A percentile compares a stretch with the other conserved stretches of the same genome.
Conservation (phyloP, 2,113 vertebrate genomes). For the Xiphophorus hellerii region DNA sequence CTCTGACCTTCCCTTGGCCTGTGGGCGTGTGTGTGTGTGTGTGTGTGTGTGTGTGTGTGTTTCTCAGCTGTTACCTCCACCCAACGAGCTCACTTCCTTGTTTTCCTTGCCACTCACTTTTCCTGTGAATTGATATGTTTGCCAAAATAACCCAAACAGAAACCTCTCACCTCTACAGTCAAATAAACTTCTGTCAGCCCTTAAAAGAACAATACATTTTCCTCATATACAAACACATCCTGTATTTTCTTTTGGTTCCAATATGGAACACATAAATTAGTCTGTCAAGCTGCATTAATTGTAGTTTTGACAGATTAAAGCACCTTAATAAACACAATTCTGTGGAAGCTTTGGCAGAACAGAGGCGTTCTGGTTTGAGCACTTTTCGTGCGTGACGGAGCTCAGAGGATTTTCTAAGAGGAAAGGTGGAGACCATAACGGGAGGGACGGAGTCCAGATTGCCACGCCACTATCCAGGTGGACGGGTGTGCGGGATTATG, state of each 20-base stretch:
- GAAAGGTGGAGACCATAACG: constrained; percentile 43
- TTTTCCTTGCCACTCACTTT: constrained; percentile 64
- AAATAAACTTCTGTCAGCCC: constrained; percentile 63
- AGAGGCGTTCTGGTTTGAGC: constrained; percentile 1
- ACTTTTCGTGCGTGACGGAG: constrained; percentile 1
- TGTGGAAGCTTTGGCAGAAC: not conserved
- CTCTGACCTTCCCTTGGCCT: constrained; percentile 61
- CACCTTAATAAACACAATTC: not conserved
- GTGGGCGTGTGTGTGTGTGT: constrained; percentile 11
- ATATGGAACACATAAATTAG: not conserved
- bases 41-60: constrained; percentile 11
- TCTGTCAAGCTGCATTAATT: not conserved
- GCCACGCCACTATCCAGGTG: constrained; percentile 45
- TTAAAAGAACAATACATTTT: constrained; percentile 65
- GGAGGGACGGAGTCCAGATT: constrained; percentile 56
- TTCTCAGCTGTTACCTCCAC: constrained; percentile 46
- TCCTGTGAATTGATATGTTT: constrained; percentile 69
- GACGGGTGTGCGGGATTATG: constrained; percentile 66
- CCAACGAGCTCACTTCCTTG: constrained; percentile 70
- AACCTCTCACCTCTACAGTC: constrained; percentile 72
- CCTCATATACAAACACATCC: constrained; percentile 33
- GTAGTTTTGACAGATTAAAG: not conserved
- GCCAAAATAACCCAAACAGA: constrained; percentile 69
- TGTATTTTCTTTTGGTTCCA: not conserved
- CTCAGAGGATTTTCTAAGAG: constrained; percentile 40